Evolutionary conservation across 1,140 invertebrate species (phyloP).

Genomic region (Venturia canescens): DNA sequence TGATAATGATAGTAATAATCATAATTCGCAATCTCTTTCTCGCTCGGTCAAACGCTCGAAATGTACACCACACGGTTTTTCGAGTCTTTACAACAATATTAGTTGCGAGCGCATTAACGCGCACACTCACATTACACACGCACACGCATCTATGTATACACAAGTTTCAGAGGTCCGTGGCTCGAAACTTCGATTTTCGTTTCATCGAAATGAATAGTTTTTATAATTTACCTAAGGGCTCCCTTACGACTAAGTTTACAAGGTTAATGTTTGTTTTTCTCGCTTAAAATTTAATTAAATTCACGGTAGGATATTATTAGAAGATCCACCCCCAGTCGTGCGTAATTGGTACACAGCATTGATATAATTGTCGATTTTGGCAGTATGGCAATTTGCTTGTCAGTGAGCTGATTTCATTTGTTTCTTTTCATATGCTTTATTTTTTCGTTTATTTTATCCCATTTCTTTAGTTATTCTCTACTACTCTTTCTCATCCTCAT

Average conservation of each 20-base stretch:
- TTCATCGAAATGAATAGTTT: slow-evolving; percentile 69
- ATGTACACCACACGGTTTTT: slow-evolving; percentile 39
- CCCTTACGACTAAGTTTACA: slow-evolving; percentile 67
- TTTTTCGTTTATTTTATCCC: background rate
- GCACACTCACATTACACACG: slow-evolving; percentile 28
- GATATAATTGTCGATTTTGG: slow-evolving; percentile 76
- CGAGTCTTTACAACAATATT: background rate
- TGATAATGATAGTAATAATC: background rate
- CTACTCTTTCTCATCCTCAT: slow-evolving; percentile 2
- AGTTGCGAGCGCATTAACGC: background rate
- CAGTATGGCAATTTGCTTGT: slow-evolving; percentile 75
- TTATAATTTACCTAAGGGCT: slow-evolving; percentile 64
- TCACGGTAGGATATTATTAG: slow-evolving; percentile 70
- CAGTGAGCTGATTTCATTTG: slow-evolving; percentile 58
- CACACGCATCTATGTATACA: slow-evolving; percentile 4
- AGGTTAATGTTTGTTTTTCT: slow-evolving; percentile 55
- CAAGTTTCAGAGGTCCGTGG: background rate
- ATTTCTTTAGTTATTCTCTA: background rate
- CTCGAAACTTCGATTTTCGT: slow-evolving; percentile 47
- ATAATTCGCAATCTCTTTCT: background rate
- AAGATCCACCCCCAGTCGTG: slow-evolving; percentile 70
- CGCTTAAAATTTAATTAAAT: slow-evolving; percentile 72
- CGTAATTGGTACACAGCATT: slow-evolving; percentile 69
- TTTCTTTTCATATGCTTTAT: background rate
- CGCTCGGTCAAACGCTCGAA: slow-evolving; percentile 5